Evolutionary conservation across 1,140 invertebrate species (phyloP).

Genomic region (Drosophila bocqueti): DNA sequence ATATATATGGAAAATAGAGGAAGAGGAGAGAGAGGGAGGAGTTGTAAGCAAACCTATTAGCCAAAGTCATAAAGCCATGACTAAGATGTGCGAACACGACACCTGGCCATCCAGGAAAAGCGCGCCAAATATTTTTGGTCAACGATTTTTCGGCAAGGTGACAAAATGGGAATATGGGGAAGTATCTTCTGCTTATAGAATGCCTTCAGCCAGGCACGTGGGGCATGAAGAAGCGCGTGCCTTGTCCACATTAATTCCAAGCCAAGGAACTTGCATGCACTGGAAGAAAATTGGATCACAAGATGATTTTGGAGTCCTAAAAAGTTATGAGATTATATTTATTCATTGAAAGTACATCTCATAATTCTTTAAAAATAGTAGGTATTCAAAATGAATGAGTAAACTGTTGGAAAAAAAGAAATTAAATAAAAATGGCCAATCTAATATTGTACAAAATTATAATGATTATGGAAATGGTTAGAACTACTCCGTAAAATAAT

Average conservation of each 20-base stretch:
- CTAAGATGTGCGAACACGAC: conserved; percentile 26
- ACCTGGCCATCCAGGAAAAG: conserved; percentile 36
- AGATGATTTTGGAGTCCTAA: too few relatives aligned
- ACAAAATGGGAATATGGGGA: conserved; percentile 30
- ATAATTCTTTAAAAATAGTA: too few relatives aligned
- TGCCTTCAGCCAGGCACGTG: conserved; percentile 47
- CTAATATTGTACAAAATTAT: too few relatives aligned
- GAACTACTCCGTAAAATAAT: not conserved
- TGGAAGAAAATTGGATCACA: not conserved
- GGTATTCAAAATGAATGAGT: too few relatives aligned
- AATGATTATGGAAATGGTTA: not conserved
- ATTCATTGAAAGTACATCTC: too few relatives aligned
- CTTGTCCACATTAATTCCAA: conserved; percentile 59
- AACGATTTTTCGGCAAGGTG: conserved; percentile 49
- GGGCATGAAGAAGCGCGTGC: conserved; percentile 53
- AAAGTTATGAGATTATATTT: too few relatives aligned
- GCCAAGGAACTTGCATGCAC: conserved; percentile 26
- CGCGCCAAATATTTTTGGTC: conserved; percentile 52
- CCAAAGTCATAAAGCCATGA: conserved; percentile 33
- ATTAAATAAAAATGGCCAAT: too few relatives aligned
- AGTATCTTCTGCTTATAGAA: not conserved
- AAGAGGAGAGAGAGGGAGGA: not conserved
- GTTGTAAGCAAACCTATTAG: conserved; percentile 31
- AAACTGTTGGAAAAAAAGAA: too few relatives aligned
- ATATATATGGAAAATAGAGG: not conserved